Percentiles rank a stretch among this genome's conserved stretches.
Evolutionary conservation across 2,888 invertebrate species (phyloP).

Genomic region (Eutolmus rufibarbis): DNA sequence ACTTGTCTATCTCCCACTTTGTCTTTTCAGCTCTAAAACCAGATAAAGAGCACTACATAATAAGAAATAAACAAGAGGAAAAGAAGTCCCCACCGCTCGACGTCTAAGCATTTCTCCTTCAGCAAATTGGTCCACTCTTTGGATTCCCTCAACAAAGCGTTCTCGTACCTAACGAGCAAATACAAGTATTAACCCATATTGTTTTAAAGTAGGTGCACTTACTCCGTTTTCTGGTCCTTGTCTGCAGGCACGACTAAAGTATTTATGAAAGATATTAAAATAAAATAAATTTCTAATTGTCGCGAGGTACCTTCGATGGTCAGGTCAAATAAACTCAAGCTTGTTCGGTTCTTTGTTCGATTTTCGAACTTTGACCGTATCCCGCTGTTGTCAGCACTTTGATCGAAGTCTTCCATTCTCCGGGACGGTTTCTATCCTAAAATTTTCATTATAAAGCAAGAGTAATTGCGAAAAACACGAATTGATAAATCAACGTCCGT

Average conservation of each 20-base stretch:
- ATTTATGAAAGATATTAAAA: neutral
- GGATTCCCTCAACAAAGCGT: conserved; percentile 50
- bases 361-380: neutral
- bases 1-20: neutral
- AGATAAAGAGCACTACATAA: neutral
- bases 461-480: neutral
- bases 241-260: neutral
- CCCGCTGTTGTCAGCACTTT: neutral
- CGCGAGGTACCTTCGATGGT: neutral
- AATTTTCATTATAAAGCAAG: neutral
- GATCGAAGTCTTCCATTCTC: neutral
- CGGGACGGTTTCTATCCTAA: neutral
- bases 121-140: conserved; percentile 51
- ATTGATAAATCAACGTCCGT: neutral
- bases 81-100: conserved; percentile 38
- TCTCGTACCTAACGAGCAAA: conserved; percentile 50
- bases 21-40: neutral
- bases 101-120: conserved; percentile 43
- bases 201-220: neutral
- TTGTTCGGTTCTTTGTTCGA: neutral
- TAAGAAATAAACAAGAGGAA: neutral
- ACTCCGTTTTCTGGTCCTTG: neutral
- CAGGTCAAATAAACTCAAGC: conserved; percentile 9
- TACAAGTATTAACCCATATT: neutral
- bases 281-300: neutral